These are phyloP conservation scores for Podotricha telesiphe DNA, from an alignment of 2,888 invertebrate genomes.

Conservation along the genomic window DNA sequence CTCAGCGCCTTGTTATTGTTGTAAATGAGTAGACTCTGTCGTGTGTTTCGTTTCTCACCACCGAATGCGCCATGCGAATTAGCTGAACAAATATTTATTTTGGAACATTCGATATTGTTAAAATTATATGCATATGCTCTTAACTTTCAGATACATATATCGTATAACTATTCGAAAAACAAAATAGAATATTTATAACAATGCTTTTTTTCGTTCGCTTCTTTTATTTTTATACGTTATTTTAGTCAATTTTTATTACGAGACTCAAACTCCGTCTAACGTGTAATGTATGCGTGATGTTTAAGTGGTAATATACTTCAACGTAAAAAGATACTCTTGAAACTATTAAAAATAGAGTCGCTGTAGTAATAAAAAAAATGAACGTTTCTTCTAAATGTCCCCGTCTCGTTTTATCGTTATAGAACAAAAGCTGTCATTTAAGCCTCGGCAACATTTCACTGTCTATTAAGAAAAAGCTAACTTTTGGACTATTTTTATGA, in stretches of 20 bases:
- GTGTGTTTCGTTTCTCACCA: slow-evolving; percentile 74
- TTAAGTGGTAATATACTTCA: slow-evolving; percentile 45
- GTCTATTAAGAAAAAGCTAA: slow-evolving; percentile 79
- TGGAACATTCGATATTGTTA: slow-evolving; percentile 68
- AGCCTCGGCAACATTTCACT: slow-evolving; percentile 83
- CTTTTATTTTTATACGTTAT: slow-evolving; percentile 15
- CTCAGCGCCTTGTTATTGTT: slow-evolving; percentile 70
- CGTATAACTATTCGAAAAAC: slow-evolving; percentile 6
- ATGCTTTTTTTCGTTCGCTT: neutral
- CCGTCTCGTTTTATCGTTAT: slow-evolving; percentile 78
- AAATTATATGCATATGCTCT: slow-evolving; percentile 59
- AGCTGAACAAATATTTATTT: slow-evolving; percentile 79
- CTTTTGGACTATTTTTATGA: slow-evolving; percentile 83
- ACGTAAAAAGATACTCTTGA: slow-evolving; percentile 58
- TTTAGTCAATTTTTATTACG: slow-evolving; percentile 31
- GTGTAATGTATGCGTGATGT: slow-evolving; percentile 42
- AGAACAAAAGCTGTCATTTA: slow-evolving; percentile 83
- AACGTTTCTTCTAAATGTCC: slow-evolving; percentile 74
- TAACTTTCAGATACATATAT: slow-evolving; percentile 18
- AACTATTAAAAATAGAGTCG: slow-evolving; percentile 73
- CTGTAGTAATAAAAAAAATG: slow-evolving; percentile 68
- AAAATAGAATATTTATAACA: slow-evolving; percentile 16
- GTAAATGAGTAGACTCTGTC: slow-evolving; percentile 75
- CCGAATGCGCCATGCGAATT: slow-evolving; percentile 78
- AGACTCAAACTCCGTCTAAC: slow-evolving; percentile 34